Percentiles rank a stretch among this genome's conserved stretches.
Evolutionary conservation across 2,797 vertebrate species (phyloP).

Genomic region (Eutrigla gurnardus): DNA sequence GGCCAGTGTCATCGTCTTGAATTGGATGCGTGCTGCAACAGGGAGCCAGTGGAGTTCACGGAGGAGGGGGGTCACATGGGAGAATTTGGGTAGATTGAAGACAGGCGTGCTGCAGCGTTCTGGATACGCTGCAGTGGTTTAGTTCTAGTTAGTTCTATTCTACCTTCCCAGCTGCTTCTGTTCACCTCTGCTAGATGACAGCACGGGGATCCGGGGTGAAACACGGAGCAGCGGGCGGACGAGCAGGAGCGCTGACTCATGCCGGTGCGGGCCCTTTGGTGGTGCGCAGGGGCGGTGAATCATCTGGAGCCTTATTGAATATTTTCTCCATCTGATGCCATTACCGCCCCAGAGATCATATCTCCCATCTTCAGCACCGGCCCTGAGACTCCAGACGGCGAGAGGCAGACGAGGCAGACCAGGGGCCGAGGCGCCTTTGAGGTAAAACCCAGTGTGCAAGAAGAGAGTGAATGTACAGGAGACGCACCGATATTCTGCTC

Average conservation of each 20-base stretch:
- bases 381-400: conserved; percentile 33
- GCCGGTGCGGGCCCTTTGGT: conserved; percentile 64
- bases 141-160: neutral
- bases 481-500: neutral
- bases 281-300: conserved; percentile 70
- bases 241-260: conserved; percentile 78
- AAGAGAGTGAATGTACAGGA: conserved; percentile 24
- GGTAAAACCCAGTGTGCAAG: conserved; percentile 27
- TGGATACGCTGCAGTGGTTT: no score
- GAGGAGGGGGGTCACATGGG: no score
- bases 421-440: conserved; percentile 12
- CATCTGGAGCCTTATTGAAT: conserved; percentile 77
- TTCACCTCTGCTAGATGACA: conserved; percentile 34
- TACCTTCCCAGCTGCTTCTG: conserved; percentile 4
- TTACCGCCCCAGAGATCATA: conserved; percentile 69
- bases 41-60: no score
- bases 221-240: conserved; percentile 24
- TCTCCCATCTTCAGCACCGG: conserved; percentile 54
- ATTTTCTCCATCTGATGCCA: conserved; percentile 77
- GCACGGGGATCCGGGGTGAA: conserved; percentile 13
- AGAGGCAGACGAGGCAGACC: conserved; percentile 12
- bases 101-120: no score
- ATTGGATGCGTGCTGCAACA: no score
- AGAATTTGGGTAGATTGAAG: no score
- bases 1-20: no score